These are phyloP conservation scores for Xiphophorus birchmanni DNA, from an alignment of 2,797 vertebrate genomes.

Conservation along the genomic window DNA sequence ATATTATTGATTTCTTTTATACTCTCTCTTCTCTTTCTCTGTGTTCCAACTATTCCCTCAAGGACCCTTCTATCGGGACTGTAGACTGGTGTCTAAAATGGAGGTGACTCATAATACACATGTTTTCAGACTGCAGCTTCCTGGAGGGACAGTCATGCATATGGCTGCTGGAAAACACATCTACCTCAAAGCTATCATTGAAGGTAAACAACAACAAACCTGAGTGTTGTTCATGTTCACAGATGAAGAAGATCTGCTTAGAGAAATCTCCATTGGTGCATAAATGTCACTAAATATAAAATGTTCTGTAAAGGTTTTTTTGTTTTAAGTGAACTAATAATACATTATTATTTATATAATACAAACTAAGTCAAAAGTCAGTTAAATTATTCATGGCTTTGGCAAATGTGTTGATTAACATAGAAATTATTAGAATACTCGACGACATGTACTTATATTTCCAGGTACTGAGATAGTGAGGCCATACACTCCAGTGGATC, in stretches of 20 bases:
- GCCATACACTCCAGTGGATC: constrained; percentile 91
- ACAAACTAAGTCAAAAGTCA: not conserved
- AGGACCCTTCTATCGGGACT: constrained; percentile 89
- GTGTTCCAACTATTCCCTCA: constrained; percentile 22
- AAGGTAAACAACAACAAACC: constrained; percentile 77
- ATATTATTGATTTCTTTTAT: not conserved
- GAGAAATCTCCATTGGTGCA: not conserved
- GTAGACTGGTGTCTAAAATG: constrained; percentile 86
- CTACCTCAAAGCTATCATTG: constrained; percentile 88
- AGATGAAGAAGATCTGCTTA: not conserved
- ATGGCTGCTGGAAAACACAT: constrained; percentile 90
- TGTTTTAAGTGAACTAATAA: not conserved
- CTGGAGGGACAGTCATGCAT: constrained; percentile 81
- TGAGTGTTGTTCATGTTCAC: not conserved
- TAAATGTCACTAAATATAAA: not conserved
- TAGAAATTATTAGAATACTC: not conserved
- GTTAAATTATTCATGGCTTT: not conserved
- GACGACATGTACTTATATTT: constrained; percentile 6
- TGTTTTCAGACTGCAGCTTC: constrained; percentile 85
- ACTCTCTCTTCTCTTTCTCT: not conserved
- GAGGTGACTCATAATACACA: constrained; percentile 88
- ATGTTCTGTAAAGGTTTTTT: not conserved
- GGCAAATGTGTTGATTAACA: not conserved
- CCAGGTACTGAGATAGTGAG: constrained; percentile 89
- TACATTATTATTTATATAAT: not conserved